A percentile compares a stretch with the other conserved stretches of the same genome.
Conservation (phyloP, 2,797 vertebrate species). For the Mormyrops attenuatus region DNA sequence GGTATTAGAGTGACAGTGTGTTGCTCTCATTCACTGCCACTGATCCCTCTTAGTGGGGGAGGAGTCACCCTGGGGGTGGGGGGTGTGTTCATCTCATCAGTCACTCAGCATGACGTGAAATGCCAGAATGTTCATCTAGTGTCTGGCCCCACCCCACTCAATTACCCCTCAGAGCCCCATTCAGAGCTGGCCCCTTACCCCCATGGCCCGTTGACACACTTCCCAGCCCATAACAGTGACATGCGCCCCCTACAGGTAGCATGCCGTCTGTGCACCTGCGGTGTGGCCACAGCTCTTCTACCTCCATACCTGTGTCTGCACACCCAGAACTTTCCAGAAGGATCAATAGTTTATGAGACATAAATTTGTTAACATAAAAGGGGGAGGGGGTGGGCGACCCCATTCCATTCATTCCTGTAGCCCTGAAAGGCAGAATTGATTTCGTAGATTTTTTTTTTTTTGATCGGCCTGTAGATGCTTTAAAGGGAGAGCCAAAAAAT, state of each 20-base stretch:
- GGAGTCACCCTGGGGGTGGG: constrained; percentile 25
- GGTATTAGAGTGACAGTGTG: constrained; percentile 41
- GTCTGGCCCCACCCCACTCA: neutral
- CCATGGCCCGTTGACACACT: neutral
- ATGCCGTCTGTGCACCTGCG: neutral
- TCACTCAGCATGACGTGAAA: neutral
- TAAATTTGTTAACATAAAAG: neutral
- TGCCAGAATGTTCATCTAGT: neutral
- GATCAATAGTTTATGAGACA: neutral
- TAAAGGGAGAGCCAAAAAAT: neutral
- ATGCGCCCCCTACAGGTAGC: neutral
- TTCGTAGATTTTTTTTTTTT: neutral
- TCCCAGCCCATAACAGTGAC: neutral
- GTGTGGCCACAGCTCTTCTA: neutral
- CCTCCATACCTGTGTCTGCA: neutral
- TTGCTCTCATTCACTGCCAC: constrained; percentile 57
- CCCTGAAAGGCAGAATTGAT: neutral
- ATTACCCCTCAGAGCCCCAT: neutral
- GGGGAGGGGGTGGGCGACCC: neutral
- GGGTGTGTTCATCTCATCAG: neutral
- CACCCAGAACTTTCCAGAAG: neutral
- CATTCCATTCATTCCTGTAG: neutral
- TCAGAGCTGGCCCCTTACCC: neutral
- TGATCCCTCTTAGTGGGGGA: constrained; percentile 57
- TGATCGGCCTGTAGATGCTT: neutral